phyloP scores from a whole-genome alignment of 2,113 vertebrate genomes.

The Nesoenas mayeri region DNA sequence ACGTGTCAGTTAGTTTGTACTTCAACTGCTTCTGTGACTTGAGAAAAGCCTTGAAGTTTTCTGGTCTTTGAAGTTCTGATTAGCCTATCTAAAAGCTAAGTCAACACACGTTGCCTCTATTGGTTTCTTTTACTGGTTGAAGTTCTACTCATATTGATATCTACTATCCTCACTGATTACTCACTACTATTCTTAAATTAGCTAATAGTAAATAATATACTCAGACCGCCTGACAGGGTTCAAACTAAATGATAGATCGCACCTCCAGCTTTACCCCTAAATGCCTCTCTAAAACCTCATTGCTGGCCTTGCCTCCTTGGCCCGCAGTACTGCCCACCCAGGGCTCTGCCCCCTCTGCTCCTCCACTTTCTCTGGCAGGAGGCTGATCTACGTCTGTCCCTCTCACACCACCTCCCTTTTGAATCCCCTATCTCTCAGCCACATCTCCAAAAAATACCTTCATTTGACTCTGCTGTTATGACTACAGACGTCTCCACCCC shows the following conservation, averaged over 20 bases:
- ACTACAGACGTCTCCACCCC: neutral
- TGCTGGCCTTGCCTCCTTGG: neutral
- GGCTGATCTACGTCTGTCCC: fast-evolving
- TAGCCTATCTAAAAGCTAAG: neutral
- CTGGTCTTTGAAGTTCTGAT: neutral
- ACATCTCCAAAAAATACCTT: neutral
- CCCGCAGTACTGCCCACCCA: too few species aligned
- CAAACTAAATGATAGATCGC: neutral
- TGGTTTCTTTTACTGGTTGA: neutral
- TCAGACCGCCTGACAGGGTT: neutral
- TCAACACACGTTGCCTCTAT: neutral
- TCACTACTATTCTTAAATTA: neutral
- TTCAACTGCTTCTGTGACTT: neutral
- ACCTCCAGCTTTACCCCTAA: neutral
- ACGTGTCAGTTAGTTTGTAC: neutral
- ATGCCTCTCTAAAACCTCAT: neutral
- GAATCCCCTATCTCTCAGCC: neutral
- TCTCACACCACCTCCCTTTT: neutral
- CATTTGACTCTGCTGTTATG: neutral
- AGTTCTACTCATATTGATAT: neutral
- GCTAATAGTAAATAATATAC: neutral
- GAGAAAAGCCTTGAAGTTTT: neutral
- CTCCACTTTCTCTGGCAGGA: neutral
- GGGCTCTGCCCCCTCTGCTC: neutral
- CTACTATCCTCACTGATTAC: neutral